Evolutionary conservation across 2,797 vertebrate genomes (phyloP), one percentile per base, ranked within the genome.

Genomic region (Pogoniulus pusillus): DNA sequence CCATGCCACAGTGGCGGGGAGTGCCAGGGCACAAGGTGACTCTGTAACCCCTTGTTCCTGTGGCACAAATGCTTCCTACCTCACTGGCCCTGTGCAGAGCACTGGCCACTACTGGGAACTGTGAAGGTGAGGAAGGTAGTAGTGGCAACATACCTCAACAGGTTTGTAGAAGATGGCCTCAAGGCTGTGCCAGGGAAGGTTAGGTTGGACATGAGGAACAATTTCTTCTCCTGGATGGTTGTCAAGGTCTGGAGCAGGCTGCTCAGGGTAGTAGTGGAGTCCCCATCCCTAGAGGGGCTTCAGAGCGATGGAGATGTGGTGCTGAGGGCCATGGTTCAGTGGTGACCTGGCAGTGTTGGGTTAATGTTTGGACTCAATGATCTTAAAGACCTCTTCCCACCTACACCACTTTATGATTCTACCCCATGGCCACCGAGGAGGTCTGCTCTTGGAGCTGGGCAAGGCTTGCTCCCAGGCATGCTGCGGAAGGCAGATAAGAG

Each of bases 1-100:
- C 16, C 39, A 8, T 0, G 1, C 35, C 1, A 0, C 0, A 24
- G 77, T 73, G 41, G n/a, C 26, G 17, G 30, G 66, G 35, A 16
- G 16, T 10, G 57, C 47, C 0, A 1, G 37, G 32, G 23, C 30
- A 54, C 14, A 18, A 22, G 35, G 17, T 9, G 17, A 17, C 35
- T 4, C n/a, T 0, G 1, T n/a, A 35, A 11, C 23, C 39, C 20
- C 78, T 64, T 0, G 4, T 15, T 37, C 27, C 35, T 45, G 16
- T 0, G 5, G 59, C 41, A 63, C 60, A 30, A 9, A 29, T 10
- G 39, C 11, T 37, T 60, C 35, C 34, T 12, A 18, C 39, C 29
- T 30, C 8, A 9, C 27, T 23, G 22, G 2, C 3, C 23, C 29
- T 3, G 15, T 12, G 20, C 2, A 1, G 30, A 27, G 34, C 51